Base-by-base conservation (phyloP, 1,140 invertebrate genomes). In the Bradysia coprophila region DNA sequence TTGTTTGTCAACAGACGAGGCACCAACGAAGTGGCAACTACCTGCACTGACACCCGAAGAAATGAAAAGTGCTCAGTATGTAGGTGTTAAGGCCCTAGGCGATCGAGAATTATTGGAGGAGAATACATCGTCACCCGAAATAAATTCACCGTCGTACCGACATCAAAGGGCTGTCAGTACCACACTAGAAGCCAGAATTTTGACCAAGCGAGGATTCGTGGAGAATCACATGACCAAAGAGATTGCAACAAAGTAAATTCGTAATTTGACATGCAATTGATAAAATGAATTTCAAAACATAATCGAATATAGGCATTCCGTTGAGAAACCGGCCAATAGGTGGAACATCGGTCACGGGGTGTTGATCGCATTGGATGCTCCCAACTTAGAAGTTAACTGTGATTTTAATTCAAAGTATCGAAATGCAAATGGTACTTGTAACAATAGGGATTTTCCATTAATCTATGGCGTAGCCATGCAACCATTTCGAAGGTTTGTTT, bases 401-500 rank as follows among this genome's bases (percentile, higher is more conserved):
- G 57, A 63, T 46, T 51, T 42, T 37, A 47, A 42, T 55, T 49
- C 49, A 50, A 64, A 66, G 42, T 93, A 80, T 56, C 59, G 89
- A 42, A 69, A 67, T 1, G 64, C 73, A 15, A 78, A 88, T 48
- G 88, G 88, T 0, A 73, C 70, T 22, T 92, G 89, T 55, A 92
- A 92, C 56, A 89, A 85, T 59, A 54, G 78, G 15, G 43, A 67
- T 8, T 59, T 81, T 48, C 72, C 76, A 0, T 54, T 61, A 4
- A 61, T 62, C 1, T 83, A 70, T 64, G 90, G 87, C 1, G 72
- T 75, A 1, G 69, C 81, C 0, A 76, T 78, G 52, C 81, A 72
- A 11, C 76, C 88, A 0, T 87, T 92, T 48, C 63, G 74, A 32
- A 73, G 92, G 48, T 51, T 73, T 8, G 49, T 85, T 1, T 68